phyloP scores from a whole-genome alignment of 1,140 invertebrate species.

The Lepeophtheirus salmonis region DNA sequence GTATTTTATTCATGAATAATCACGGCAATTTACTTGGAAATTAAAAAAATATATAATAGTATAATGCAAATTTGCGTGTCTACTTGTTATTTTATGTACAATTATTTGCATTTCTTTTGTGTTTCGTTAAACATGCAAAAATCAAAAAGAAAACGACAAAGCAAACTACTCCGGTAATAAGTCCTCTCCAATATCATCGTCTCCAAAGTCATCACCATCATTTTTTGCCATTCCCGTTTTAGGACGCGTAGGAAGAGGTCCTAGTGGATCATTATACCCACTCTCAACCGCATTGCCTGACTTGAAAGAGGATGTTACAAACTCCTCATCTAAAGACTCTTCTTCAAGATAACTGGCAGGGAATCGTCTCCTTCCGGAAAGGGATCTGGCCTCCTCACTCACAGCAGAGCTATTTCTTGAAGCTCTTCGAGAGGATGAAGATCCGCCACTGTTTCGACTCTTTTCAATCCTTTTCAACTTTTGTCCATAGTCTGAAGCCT shows the following conservation, averaged over 20 bases:
- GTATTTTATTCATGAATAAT: no score
- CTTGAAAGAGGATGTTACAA: neutral
- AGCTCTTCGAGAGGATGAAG: constrained; percentile 1
- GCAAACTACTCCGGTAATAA: constrained; percentile 58
- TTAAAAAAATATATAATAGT: no score
- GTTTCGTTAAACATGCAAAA: no score
- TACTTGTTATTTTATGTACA: no score
- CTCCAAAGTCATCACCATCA: constrained; percentile 53
- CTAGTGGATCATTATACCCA: constrained; percentile 50
- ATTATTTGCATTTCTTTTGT: no score
- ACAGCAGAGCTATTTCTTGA: constrained; percentile 9
- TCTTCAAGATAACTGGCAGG: neutral
- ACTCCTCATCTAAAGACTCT: neutral
- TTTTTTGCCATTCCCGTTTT: constrained; percentile 46
- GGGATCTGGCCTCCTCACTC: neutral
- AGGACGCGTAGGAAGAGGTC: constrained; percentile 47
- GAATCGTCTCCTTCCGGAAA: neutral
- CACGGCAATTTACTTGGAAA: no score
- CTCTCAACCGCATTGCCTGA: constrained; percentile 30
- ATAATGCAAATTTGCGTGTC: no score
- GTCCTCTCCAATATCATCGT: constrained; percentile 60
- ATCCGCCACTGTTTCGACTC: constrained; percentile 30
- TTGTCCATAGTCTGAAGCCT: constrained; percentile 51
- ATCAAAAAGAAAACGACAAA: no score
- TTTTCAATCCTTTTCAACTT: constrained; percentile 66